A percentile compares a stretch with the other conserved stretches of the same genome.
These are phyloP conservation scores for Drosophila engyochracea DNA, from an alignment of 2,888 invertebrate genomes.

Conservation along the genomic window DNA sequence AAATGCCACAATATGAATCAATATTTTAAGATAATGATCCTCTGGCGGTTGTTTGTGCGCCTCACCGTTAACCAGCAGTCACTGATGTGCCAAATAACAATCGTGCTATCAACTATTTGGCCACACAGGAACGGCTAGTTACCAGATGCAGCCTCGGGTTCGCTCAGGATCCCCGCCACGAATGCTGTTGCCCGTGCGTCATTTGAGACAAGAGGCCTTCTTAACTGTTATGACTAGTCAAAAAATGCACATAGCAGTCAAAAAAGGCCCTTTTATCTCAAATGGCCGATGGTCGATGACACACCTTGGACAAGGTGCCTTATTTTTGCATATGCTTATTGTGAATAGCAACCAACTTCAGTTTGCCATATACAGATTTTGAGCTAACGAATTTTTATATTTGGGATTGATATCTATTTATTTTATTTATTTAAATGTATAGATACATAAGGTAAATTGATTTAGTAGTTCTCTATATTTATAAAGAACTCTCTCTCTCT, in stretches of 20 bases:
- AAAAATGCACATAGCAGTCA: constrained; percentile 44
- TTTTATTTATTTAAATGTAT: too few species aligned
- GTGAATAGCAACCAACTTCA: constrained; percentile 4
- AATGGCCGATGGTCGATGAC: constrained; percentile 1
- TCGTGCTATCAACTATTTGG: constrained; percentile 48
- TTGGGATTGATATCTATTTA: background rate
- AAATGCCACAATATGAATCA: constrained; percentile 17
- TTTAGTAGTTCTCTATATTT: background rate
- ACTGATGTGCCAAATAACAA: constrained; percentile 60
- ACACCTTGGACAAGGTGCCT: constrained; percentile 18
- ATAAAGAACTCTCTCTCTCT: background rate
- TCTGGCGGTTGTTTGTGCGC: constrained; percentile 17
- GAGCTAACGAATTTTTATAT: background rate
- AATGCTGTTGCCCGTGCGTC: constrained; percentile 1
- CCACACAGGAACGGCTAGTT: constrained; percentile 58
- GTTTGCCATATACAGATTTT: background rate
- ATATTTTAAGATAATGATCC: background rate
- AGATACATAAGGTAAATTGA: background rate
- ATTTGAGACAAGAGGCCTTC: constrained; percentile 39
- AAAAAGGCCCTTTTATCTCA: constrained; percentile 41
- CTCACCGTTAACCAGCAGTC: constrained; percentile 44
- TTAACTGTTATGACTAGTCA: constrained; percentile 48
- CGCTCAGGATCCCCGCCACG: background rate
- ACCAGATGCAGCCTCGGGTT: constrained; percentile 24
- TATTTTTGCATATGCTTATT: constrained; percentile 7